These are phyloP conservation scores for Scolopax bukidnonensis DNA, from an alignment of 2,797 vertebrate species.

Conservation along the genomic window DNA sequence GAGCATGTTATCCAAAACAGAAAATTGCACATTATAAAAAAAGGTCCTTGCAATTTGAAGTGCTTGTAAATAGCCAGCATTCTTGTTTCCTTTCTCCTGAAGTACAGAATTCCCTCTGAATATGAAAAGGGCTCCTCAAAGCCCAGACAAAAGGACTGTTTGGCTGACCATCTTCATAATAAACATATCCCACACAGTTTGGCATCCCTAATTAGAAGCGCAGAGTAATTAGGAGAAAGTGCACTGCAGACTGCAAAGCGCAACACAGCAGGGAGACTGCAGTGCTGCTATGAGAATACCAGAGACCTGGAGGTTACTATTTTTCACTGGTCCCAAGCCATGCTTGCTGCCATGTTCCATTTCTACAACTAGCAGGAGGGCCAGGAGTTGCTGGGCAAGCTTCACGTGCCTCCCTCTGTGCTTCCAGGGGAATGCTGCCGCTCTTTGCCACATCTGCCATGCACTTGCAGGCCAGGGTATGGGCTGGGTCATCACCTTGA, in stretches of 20 bases:
- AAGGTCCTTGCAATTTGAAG: background rate
- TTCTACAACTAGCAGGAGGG: background rate
- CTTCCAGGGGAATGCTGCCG: accelerated
- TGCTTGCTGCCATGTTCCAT: background rate
- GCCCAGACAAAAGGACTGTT: conserved; percentile 33
- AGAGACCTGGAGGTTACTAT: conserved; percentile 17
- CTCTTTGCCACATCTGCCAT: accelerated
- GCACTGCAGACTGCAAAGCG: background rate
- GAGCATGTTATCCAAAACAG: conserved; percentile 1
- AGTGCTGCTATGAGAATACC: background rate
- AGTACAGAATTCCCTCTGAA: conserved; percentile 44
- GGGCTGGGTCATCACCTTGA: background rate
- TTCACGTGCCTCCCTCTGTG: accelerated
- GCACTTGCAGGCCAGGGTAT: background rate
- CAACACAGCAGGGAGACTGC: conserved; percentile 6
- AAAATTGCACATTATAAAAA: background rate
- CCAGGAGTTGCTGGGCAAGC: background rate
- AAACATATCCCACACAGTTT: conserved; percentile 49
- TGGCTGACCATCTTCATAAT: conserved; percentile 40
- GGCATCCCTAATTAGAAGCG: conserved; percentile 51
- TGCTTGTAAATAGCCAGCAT: background rate
- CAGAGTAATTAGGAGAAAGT: conserved; percentile 44
- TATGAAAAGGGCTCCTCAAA: conserved; percentile 44
- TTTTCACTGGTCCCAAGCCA: conserved; percentile 5
- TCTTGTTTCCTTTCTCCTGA: conserved; percentile 9